phyloP scores from a whole-genome alignment of 1,140 invertebrate genomes.

The Amyelois transitella region DNA sequence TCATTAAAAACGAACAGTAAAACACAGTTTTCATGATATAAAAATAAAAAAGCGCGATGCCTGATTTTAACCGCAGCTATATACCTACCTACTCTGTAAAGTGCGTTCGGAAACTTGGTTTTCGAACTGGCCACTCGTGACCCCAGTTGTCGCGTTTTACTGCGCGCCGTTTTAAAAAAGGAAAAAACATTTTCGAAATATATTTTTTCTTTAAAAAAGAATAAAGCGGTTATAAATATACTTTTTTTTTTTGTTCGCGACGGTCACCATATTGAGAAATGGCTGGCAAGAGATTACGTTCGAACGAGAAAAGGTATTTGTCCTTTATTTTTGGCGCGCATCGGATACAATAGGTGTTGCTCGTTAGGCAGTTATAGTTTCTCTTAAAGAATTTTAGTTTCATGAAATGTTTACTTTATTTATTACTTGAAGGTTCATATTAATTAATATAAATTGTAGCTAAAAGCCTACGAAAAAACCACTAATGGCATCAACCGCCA shows the following conservation, averaged over 20 bases:
- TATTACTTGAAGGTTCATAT: neutral
- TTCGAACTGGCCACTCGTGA: conserved; percentile 31
- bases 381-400: neutral
- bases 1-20: neutral
- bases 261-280: conserved; percentile 20
- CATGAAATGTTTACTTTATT: no score
- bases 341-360: neutral
- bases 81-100: conserved; percentile 4
- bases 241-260: conserved; percentile 21
- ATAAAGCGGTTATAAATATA: conserved; percentile 39
- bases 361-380: neutral
- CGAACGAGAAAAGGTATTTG: conserved; percentile 15
- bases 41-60: neutral
- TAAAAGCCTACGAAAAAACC: neutral
- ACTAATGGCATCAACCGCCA: neutral
- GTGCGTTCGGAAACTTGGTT: conserved; percentile 21
- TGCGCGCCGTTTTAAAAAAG: conserved; percentile 34
- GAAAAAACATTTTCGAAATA: conserved; percentile 29
- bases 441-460: neutral
- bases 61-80: neutral
- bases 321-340: conserved; percentile 6
- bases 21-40: neutral
- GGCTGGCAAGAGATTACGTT: conserved; percentile 11
- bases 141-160: conserved; percentile 36
- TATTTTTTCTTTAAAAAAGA: conserved; percentile 34